These are phyloP conservation scores for Escarpia spicata DNA, from an alignment of 2,888 invertebrate genomes.

Conservation along the genomic window DNA sequence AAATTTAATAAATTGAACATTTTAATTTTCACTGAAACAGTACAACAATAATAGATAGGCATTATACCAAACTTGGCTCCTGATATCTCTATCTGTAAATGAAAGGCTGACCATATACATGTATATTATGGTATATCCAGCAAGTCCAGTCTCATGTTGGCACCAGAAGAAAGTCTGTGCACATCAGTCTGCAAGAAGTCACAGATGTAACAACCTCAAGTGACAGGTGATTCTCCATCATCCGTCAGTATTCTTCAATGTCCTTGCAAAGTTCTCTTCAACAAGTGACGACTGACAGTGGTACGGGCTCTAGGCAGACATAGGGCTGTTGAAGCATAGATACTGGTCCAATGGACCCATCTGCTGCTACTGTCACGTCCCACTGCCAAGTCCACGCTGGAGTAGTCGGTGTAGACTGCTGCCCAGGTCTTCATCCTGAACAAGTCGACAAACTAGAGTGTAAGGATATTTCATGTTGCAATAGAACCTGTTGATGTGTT, in stretches of 20 bases:
- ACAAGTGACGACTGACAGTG: neutral
- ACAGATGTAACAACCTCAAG: neutral
- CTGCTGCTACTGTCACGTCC: conserved; percentile 67
- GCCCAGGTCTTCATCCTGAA: conserved; percentile 91
- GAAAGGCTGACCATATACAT: neutral
- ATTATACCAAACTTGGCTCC: neutral
- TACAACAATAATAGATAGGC: neutral
- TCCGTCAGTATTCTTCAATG: neutral
- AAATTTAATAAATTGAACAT: neutral
- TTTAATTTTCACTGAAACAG: neutral
- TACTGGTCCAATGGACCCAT: conserved; percentile 77
- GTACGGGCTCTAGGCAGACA: conserved; percentile 76
- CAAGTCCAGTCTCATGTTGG: neutral
- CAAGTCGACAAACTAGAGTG: too few species aligned
- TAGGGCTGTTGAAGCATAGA: conserved; percentile 75
- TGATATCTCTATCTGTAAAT: neutral
- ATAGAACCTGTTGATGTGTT: neutral
- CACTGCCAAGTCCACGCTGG: conserved; percentile 26
- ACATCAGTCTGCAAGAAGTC: neutral
- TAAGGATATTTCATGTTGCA: neutral
- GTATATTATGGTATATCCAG: neutral
- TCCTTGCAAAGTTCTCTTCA: neutral
- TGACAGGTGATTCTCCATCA: neutral
- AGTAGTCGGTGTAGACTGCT: conserved; percentile 81
- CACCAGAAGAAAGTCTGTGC: neutral